Evolutionary conservation across 2,797 vertebrate genomes (phyloP), one percentile per base, ranked within the genome.

Genomic region (Remorina albescens): DNA sequence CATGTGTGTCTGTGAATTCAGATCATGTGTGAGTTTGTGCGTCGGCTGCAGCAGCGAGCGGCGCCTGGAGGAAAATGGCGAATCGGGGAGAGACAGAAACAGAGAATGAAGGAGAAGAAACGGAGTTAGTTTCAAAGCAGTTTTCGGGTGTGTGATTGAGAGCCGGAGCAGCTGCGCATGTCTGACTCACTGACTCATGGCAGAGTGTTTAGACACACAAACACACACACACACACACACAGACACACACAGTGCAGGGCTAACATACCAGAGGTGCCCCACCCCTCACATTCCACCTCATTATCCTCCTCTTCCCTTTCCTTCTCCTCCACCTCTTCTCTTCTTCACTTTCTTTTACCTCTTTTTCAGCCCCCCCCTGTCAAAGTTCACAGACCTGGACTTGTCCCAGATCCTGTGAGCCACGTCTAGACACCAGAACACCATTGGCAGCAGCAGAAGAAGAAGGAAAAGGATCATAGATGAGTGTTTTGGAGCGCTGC

Each of bases 251-350:
- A 30, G 77, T 44, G 70, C 72, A 86, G 76, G 84, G 71, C 82
- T 91, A 83, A 92, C 93, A 93, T 92, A 89, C 93, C 93, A 93
- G 86, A 88, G 89, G 75, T 72, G 91, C 94, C 93, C 93, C 94
- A 93, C 94, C 94, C 93, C 88, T 85, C 54, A 85, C 90, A 94
- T 93, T 93, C 94, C 92, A 86, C 83, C 86, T 88, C 82, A 88
- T 87, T 89, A 85, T 92, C 80, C 86, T 89, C 88, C 82, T 86
- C 79, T 85, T 79, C 77, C 78, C 72, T 71, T 84, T 81, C 68
- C 78, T 80, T 72, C 60, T 71, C 49, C 49, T 81, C 51, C 37
- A 78, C 85, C 62, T 73, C 81, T 82, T 76, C 88, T 85, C 71
- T 75, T 60, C 55, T 63, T 28, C 30, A 23, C 51, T 80, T 70